Evolutionary conservation across 2,113 vertebrate genomes (phyloP).

Genomic region (Pipra filicauda): DNA sequence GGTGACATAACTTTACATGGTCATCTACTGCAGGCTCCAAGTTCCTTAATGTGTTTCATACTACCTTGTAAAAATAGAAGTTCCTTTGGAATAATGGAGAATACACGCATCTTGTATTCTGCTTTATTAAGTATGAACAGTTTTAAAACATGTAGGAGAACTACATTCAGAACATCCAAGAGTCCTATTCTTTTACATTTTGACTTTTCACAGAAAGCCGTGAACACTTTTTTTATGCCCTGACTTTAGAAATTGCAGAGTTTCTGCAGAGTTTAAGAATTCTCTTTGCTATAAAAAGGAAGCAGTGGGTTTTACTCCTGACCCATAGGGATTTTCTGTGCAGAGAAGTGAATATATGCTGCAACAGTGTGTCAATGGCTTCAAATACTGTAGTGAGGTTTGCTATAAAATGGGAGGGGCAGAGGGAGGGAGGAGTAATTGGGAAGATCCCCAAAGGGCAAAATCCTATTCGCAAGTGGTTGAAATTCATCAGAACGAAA

Average conservation of each 20-base stretch:
- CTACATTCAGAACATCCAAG: background rate
- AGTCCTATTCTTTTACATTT: background rate
- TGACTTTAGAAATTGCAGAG: background rate
- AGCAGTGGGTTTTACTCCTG: conserved; percentile 5
- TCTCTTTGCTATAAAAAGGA: conserved; percentile 17
- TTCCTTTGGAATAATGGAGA: background rate
- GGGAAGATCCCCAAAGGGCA: conserved; percentile 39
- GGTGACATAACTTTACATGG: background rate
- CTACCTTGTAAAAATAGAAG: background rate
- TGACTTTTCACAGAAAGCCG: background rate
- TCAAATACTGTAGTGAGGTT: conserved; percentile 13
- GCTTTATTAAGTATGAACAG: background rate
- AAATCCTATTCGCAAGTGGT: conserved; percentile 28
- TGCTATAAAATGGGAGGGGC: conserved; percentile 34
- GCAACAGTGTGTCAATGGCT: conserved; percentile 14
- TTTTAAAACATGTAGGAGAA: background rate
- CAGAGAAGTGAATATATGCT: background rate
- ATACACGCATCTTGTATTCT: background rate
- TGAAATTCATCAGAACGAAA: conserved; percentile 37
- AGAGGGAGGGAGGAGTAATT: conserved; percentile 25
- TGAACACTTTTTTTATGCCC: background rate
- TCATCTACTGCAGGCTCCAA: background rate
- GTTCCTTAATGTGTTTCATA: background rate
- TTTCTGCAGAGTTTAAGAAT: conserved; percentile 30
- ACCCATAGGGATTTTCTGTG: conserved; percentile 22